Evolutionary conservation across 2,797 vertebrate species (phyloP), one percentile per base, ranked within the genome.

Genomic region (Limnodromus scolopaceus): DNA sequence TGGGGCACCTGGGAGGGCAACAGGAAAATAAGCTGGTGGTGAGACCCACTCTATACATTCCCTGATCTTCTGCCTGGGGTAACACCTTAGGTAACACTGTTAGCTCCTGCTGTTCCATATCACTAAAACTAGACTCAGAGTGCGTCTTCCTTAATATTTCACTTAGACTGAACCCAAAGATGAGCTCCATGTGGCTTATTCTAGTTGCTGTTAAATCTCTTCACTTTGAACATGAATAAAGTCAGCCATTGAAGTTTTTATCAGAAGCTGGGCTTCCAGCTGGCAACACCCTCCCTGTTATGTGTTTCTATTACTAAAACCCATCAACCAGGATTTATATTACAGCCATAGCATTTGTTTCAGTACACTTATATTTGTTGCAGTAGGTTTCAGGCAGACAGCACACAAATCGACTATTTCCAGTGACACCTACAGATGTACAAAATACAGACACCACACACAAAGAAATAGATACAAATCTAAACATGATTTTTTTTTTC

Each of bases 341-440:
- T 53, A 43, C 60, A 96, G 69, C 41, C 11, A 14, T 46, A 85
- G 70, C 48, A 60, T 87, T 79, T 57, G 71, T 96, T 91, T 93
- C 86, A 57, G 71, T 49, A 43, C 32, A 17, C 64, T 87, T 80
- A 53, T 22, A 84, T 89, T 92, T 93, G 78, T 80, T 91, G 51
- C 45, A 68, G 84, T 18, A 64, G 24, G 27, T 80, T 87, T 83
- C 81, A 85, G 81, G 57, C 71, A 94, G 71, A 75, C 32, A 86
- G 61, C 48, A 64, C 71, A 84, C 82, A 51, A 87, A 91, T 91
- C 83, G 91, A 38, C 41, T 57, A 36, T 91, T 96, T 94, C 55
- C 71, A 91, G 41, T 89, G 86, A 64, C 57, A 68, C n/a, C 25
- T 84, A 88, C 43, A 74, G 55, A 89, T 79, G 66, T 57, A 68